These are phyloP conservation scores for Luperina nickerlii DNA, from an alignment of 2,888 invertebrate species.

Conservation along the genomic window DNA sequence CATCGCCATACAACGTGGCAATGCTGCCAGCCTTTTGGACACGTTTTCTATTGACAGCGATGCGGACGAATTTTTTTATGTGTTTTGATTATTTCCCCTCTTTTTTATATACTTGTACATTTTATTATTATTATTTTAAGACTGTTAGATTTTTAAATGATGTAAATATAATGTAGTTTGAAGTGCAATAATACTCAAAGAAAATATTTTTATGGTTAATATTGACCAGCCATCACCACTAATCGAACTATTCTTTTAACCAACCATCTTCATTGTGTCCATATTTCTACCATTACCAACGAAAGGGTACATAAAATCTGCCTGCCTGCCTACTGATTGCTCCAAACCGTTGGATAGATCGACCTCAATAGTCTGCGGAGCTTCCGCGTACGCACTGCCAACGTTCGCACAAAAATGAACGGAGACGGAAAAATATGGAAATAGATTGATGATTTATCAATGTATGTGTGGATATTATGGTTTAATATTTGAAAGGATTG, in stretches of 20 bases:
- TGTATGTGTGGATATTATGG: slow-evolving; percentile 8
- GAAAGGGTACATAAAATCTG: slow-evolving; percentile 20
- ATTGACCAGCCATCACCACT: not conserved
- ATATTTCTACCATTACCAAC: not conserved
- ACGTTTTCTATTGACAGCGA: too few relatives aligned
- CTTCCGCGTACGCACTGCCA: slow-evolving; percentile 62
- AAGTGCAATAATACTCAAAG: not conserved
- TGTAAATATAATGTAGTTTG: too few relatives aligned
- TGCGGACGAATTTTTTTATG: too few relatives aligned
- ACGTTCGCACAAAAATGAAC: slow-evolving; percentile 53
- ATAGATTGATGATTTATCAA: slow-evolving; percentile 55
- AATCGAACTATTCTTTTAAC: not conserved
- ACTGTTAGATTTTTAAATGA: too few relatives aligned
- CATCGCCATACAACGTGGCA: too few relatives aligned
- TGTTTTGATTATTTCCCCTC: too few relatives aligned
- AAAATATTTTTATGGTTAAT: not conserved
- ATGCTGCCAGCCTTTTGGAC: too few relatives aligned
- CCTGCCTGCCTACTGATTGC: not conserved
- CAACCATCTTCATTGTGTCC: not conserved
- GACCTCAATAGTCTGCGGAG: slow-evolving; percentile 51
- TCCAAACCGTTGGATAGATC: slow-evolving; percentile 14
- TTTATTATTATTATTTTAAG: too few relatives aligned
- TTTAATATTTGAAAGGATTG: slow-evolving; percentile 3
- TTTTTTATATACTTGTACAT: too few relatives aligned
- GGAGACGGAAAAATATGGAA: slow-evolving; percentile 48